Evolutionary conservation across 1,140 invertebrate genomes (phyloP).

Genomic region (Drosophila pseudoobscura): DNA sequence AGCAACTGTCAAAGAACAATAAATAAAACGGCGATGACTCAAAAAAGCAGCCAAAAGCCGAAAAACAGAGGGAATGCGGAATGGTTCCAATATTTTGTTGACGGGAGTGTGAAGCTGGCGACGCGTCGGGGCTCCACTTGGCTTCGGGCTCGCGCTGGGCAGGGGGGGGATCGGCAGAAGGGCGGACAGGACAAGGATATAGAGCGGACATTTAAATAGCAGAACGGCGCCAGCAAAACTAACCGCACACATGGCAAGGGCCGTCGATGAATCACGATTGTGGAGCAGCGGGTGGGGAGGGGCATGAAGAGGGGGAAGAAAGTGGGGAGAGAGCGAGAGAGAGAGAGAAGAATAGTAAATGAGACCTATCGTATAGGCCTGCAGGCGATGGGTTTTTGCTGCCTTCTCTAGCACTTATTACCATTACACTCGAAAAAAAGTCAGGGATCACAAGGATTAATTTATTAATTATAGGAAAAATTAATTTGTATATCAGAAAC

Average conservation of each 20-base stretch:
- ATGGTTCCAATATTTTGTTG: conserved; percentile 5
- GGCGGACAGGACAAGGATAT: conserved; percentile 65
- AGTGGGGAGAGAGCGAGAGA: conserved; percentile 18
- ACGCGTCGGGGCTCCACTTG: conserved; percentile 41
- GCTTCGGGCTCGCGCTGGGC: not conserved
- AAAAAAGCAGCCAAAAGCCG: conserved; percentile 48
- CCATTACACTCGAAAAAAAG: not conserved
- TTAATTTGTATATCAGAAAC: too few relatives aligned
- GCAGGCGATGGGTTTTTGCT: conserved; percentile 4
- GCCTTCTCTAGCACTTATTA: conserved; percentile 1
- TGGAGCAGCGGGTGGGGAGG: conserved; percentile 16
- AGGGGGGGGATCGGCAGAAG: conserved; percentile 11
- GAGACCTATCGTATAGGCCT: conserved; percentile 13
- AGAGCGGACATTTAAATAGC: conserved; percentile 71
- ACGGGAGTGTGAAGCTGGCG: conserved; percentile 64
- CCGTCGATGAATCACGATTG: conserved; percentile 45
- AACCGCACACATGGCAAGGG: conserved; percentile 53
- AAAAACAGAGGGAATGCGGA: conserved; percentile 20
- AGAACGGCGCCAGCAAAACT: conserved; percentile 71
- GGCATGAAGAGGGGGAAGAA: conserved; percentile 6
- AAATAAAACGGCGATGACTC: conserved; percentile 69
- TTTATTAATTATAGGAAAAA: too few relatives aligned
- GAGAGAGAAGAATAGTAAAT: conserved; percentile 3
- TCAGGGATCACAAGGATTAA: too few relatives aligned
- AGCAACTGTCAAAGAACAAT: conserved; percentile 46